phyloP scores from a whole-genome alignment of 2,797 vertebrate genomes.

The Galago senegalensis region DNA sequence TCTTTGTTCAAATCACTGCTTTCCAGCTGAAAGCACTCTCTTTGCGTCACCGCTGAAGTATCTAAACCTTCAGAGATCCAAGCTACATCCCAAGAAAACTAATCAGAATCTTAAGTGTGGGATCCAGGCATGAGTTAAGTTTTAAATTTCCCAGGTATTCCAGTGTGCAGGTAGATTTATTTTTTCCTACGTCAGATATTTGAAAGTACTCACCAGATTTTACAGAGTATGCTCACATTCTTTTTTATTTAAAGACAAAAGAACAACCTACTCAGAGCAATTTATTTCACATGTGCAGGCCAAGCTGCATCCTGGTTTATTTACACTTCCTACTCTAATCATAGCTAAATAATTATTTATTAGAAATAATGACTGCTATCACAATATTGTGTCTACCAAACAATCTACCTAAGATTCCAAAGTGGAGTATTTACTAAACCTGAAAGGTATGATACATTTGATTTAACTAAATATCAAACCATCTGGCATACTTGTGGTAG shows the following conservation, averaged over 20 bases:
- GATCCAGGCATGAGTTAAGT: background rate
- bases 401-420: background rate
- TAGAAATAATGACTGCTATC: background rate
- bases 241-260: slow-evolving; percentile 4
- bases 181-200: background rate
- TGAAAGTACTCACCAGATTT: background rate
- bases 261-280: background rate
- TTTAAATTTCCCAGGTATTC: background rate
- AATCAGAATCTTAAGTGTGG: background rate
- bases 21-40: background rate
- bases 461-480: background rate
- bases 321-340: background rate
- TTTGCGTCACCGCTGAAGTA: background rate
- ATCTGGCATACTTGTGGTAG: background rate
- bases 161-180: background rate
- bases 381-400: background rate
- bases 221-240: background rate
- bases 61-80: background rate
- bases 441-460: background rate
- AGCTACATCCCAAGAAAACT: background rate
- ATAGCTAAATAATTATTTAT: background rate
- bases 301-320: background rate
- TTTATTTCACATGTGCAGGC: background rate
- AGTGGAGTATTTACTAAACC: background rate
- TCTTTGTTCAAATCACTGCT: background rate